Base-by-base conservation (phyloP, 1,140 invertebrate genomes). In the Mamestra configurata region DNA sequence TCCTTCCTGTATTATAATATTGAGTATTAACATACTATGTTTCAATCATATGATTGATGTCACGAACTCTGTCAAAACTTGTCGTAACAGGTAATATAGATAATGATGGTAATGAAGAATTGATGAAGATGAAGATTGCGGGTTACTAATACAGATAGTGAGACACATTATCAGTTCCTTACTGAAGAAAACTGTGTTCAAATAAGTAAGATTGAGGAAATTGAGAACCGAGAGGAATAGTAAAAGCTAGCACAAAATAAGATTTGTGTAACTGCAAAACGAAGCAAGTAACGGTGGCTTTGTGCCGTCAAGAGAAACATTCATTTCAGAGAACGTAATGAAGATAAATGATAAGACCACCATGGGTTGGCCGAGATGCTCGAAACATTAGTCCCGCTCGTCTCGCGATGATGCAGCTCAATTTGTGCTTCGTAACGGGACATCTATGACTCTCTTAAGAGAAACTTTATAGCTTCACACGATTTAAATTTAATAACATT, bases 1-100 rank as follows among this genome's bases (percentile, higher is more conserved):
- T 57, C 40, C 64, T 78, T 70, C 77, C 51, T 51, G 64, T 70
- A 11, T 43, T 24, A 77, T 78, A 66, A 70, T 40, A 57, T 71
- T 71, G 46, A 53, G 27, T n/a, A 53, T 70, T 15, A 15, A 70
- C 31, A 27, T 35, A 31, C 57, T 31, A 27, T 59, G 53, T 24
- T n/a, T 61, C 27, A 18, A 61, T 27, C 15, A 7, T 15, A 1
- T 61, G 35, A 37, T 61, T 61, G 53, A 61, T 61, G 27, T 37
- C 37, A 61, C n/a, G 8, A 37, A 35, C 59, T 35, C 1, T n/a
- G n/a, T n/a, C n/a, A n/a, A n/a, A n/a, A n/a, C n/a, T 1, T n/a
- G n/a, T 24, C n/a, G 59, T 37, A 15, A 11, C 18, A 35, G 37
- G 53, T 20, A 61, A 61, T 35, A 11, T 31, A 61, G 57, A 61